phyloP scores from a whole-genome alignment of 2,888 invertebrate species.

The Cerceris ruficornis region DNA sequence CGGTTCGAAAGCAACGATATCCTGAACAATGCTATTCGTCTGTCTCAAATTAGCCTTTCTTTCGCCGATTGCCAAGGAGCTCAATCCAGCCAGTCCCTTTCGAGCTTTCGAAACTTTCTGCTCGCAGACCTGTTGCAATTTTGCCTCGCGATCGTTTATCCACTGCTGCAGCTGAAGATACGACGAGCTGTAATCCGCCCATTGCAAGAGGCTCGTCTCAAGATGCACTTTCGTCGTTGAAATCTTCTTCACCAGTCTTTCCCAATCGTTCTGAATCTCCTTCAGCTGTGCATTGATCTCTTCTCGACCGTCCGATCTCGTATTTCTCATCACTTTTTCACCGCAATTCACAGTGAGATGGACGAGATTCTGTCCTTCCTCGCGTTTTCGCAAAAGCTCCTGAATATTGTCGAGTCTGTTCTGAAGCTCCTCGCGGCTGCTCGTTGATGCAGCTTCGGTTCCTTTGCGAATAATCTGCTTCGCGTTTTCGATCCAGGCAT shows the following conservation, averaged over 20 bases:
- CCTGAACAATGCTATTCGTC: slow-evolving; percentile 97
- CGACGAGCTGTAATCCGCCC: slow-evolving; percentile 97
- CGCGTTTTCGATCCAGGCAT: slow-evolving; percentile 93
- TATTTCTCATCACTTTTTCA: slow-evolving; percentile 93
- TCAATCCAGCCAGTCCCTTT: slow-evolving; percentile 90
- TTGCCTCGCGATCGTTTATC: slow-evolving; percentile 96
- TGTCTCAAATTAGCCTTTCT: slow-evolving; percentile 94
- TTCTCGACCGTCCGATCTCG: slow-evolving; percentile 94
- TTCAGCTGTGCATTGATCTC: slow-evolving; percentile 93
- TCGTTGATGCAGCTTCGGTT: slow-evolving; percentile 89
- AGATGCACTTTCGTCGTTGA: slow-evolving; percentile 95
- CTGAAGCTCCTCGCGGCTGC: slow-evolving; percentile 92
- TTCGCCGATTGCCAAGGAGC: slow-evolving; percentile 91
- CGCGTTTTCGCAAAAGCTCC: slow-evolving; percentile 90
- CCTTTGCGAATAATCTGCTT: slow-evolving; percentile 91
- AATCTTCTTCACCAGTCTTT: slow-evolving; percentile 94
- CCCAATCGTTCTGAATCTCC: slow-evolving; percentile 96
- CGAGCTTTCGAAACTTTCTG: slow-evolving; percentile 91
- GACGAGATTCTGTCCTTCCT: slow-evolving; percentile 93
- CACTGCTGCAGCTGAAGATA: slow-evolving; percentile 96
- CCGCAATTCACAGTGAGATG: slow-evolving; percentile 94
- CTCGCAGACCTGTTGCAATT: slow-evolving; percentile 94
- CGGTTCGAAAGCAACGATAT: slow-evolving; percentile 97
- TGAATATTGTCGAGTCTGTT: slow-evolving; percentile 90
- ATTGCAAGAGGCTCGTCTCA: slow-evolving; percentile 95